Conservation (phyloP, 2,888 invertebrate species). For the Catocala fraxini region DNA sequence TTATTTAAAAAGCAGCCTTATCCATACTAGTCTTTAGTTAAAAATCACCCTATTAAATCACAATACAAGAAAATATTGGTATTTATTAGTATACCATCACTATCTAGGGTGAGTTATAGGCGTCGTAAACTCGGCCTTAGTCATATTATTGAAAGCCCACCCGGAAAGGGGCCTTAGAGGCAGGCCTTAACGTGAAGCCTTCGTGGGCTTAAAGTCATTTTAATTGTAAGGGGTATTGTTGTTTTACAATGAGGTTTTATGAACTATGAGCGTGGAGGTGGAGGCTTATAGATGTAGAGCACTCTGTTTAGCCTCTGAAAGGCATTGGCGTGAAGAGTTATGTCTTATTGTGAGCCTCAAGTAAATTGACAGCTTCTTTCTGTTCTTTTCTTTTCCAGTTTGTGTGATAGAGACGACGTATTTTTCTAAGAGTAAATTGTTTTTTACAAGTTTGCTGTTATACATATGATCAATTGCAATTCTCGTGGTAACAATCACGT, state of each 20-base stretch:
- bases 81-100: constrained; percentile 76
- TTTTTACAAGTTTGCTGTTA: too few species aligned
- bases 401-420: too few species aligned
- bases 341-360: background rate
- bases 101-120: constrained; percentile 79
- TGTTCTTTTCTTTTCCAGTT: too few species aligned
- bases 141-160: constrained; percentile 72
- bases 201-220: constrained; percentile 19
- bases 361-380: too few species aligned
- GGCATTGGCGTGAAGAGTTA: background rate
- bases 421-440: too few species aligned
- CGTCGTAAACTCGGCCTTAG: constrained; percentile 72
- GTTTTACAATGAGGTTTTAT: constrained; percentile 7
- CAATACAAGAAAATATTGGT: constrained; percentile 79
- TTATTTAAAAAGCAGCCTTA: constrained; percentile 22
- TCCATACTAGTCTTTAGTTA: constrained; percentile 52
- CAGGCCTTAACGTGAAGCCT: constrained; percentile 7
- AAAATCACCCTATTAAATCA: constrained; percentile 75
- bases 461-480: too few species aligned
- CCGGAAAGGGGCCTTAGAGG: constrained; percentile 56
- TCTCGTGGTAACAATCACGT: too few species aligned
- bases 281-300: constrained; percentile 2
- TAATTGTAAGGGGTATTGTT: constrained; percentile 17
- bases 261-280: background rate
- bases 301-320: constrained; percentile 6